phyloP scores from a whole-genome alignment of 2,797 vertebrate genomes.

The Oryzias sinensis region DNA sequence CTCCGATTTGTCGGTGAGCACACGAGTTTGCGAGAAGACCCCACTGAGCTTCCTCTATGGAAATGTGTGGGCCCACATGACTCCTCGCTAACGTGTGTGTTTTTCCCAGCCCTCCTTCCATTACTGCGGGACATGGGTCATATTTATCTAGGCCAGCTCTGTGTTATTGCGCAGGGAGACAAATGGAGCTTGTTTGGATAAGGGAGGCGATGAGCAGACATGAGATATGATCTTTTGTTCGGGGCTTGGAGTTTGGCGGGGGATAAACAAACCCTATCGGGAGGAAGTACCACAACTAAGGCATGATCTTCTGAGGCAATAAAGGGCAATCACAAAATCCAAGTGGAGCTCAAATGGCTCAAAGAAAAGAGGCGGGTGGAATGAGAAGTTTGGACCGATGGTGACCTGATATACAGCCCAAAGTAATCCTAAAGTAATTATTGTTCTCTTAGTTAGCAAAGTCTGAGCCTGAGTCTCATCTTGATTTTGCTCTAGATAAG shows the following conservation, averaged over 20 bases:
- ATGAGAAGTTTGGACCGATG: conserved; percentile 28
- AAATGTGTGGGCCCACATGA: conserved; percentile 26
- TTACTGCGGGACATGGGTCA: conserved; percentile 58
- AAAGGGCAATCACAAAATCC: conserved; percentile 34
- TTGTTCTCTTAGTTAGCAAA: background rate
- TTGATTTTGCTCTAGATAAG: background rate
- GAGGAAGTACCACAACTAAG: conserved; percentile 37
- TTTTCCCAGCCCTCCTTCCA: conserved; percentile 63
- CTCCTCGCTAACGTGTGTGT: conserved; percentile 40
- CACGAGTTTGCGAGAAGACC: conserved; percentile 4
- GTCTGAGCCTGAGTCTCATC: background rate
- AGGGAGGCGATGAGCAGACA: conserved; percentile 57
- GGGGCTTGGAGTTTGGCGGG: conserved; percentile 35
- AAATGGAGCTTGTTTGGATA: conserved; percentile 62
- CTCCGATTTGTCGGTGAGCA: conserved; percentile 20
- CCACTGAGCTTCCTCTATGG: conserved; percentile 11
- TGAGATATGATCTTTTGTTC: conserved; percentile 61
- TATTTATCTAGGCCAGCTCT: conserved; percentile 70
- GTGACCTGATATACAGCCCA: conserved; percentile 28
- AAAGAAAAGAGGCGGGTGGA: conserved; percentile 17
- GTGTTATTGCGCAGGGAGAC: conserved; percentile 66
- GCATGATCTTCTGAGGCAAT: conserved; percentile 31
- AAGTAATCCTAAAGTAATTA: conserved; percentile 43
- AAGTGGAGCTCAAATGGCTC: conserved; percentile 29
- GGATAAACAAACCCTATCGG: conserved; percentile 54